Conservation (phyloP, 2,888 invertebrate species). For the Anorthoa munda region DNA sequence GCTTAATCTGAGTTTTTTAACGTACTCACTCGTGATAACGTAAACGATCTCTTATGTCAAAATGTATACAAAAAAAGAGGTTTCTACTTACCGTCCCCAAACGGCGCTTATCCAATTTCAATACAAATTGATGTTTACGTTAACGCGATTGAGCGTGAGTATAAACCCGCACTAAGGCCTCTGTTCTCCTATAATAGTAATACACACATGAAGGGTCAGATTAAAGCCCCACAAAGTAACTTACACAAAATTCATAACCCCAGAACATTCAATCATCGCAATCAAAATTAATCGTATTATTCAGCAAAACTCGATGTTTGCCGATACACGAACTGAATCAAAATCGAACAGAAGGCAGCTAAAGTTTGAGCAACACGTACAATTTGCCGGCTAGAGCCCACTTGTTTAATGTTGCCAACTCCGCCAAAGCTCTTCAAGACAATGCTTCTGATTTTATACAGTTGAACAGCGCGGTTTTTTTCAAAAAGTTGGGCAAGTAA, state of each 20-base stretch:
- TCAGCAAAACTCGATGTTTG: conserved; percentile 48
- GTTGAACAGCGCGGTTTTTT: conserved; percentile 12
- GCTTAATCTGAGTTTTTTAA: no score
- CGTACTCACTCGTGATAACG: no score
- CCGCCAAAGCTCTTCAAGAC: conserved; percentile 36
- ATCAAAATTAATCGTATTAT: conserved; percentile 53
- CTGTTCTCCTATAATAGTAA: no score
- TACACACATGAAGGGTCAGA: not conserved
- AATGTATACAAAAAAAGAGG: no score
- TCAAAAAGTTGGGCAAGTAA: conserved; percentile 10
- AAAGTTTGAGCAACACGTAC: conserved; percentile 61
- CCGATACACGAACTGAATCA: conserved; percentile 47
- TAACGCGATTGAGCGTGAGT: no score
- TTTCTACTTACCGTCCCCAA: no score
- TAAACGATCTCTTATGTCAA: no score
- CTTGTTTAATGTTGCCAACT: conserved; percentile 58
- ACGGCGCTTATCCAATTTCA: no score
- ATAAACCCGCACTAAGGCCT: no score
- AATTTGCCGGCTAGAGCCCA: conserved; percentile 69
- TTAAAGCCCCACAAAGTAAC: not conserved
- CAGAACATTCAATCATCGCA: conserved; percentile 37
- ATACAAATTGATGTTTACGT: no score
- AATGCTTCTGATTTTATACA: conserved; percentile 42
- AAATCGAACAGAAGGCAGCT: conserved; percentile 57
- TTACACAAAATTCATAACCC: conserved; percentile 14